phyloP scores from a whole-genome alignment of 2,797 vertebrate species.

The Pseudochromis fuscus region DNA sequence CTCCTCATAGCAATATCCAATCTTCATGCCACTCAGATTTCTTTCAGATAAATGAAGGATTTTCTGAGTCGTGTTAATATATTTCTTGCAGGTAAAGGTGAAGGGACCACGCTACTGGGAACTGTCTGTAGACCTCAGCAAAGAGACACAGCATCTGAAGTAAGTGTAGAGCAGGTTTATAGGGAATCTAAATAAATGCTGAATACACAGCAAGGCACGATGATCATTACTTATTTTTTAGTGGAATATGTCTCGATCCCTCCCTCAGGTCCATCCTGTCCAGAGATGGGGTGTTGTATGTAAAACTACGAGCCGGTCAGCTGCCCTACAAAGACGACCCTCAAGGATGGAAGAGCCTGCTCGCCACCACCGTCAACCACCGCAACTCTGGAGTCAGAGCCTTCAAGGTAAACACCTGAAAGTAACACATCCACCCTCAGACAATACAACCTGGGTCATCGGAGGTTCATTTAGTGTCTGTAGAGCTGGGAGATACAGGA shows the following conservation, averaged over 20 bases:
- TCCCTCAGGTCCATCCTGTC: constrained; percentile 91
- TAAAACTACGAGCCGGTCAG: constrained; percentile 96
- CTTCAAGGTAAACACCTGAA: constrained; percentile 90
- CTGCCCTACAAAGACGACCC: constrained; percentile 98
- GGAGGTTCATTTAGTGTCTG: neutral
- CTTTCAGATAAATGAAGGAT: neutral
- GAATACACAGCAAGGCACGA: neutral
- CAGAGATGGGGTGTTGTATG: constrained; percentile 94
- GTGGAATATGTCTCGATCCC: neutral
- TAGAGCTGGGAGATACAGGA: neutral
- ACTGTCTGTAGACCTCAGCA: constrained; percentile 93
- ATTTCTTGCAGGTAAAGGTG: constrained; percentile 90
- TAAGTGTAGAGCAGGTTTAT: constrained; percentile 73
- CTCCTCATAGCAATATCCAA: neutral
- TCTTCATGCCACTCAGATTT: neutral
- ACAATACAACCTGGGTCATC: neutral
- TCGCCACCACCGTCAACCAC: constrained; percentile 91
- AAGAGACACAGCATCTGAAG: constrained; percentile 93
- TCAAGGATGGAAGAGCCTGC: constrained; percentile 95
- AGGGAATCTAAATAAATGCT: neutral
- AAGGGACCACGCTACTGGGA: constrained; percentile 99
- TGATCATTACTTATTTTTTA: no score
- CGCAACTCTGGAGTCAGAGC: constrained; percentile 88
- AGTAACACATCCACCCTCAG: neutral
- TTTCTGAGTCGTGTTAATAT: neutral